Base-by-base conservation (phyloP, 2,888 invertebrate genomes). In the Dysmachus trigonus region DNA sequence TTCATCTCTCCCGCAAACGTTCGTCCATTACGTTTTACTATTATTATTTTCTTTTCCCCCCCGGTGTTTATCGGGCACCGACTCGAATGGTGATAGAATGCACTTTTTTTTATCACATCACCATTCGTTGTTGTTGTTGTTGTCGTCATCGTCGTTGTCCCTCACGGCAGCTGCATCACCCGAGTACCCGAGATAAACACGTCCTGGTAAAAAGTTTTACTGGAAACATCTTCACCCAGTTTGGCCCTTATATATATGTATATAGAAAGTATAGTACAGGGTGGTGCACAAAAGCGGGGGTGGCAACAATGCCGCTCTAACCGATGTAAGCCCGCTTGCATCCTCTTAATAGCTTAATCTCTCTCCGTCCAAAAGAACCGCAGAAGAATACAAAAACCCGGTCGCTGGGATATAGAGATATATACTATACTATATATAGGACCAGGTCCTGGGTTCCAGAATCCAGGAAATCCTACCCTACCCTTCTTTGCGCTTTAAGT, bases 271-370 rank as follows among this genome's bases (percentile, higher is more conserved):
- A n/a, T 27, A 27, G 62, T 10, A 51, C n/a, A 22, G 27, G 62
- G 62, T 62, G 53, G 62, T 22, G 62, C 62, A 62, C 27, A 62
- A 62, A 62, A 62, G 27, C 27, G 62, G n/a, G n/a, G n/a, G 18
- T 62, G 10, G 62, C 22, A 62, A 62, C 62, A 62, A 62, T 62
- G 62, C 62, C 31, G 73, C 31, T 6, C 31, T 62, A 81, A 53
- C 81, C 81, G 33, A 33, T 81, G n/a, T 81, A 81, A 72, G 72
- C 72, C 72, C 15, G 35, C 33, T 82, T 83, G 83, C 72, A 83
- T 72, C 83, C 31, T 41, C 27, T 83, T 72, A 83, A 72, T 72
- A 41, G 83, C 83, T 72, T 83, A 83, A 83, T 83, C 83, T 72
- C 72, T 72, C 13, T 15, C 51, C 62, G 62, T 31, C 35, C 30